Evolutionary conservation across 2,888 invertebrate species (phyloP), one percentile per base, ranked within the genome.

Genomic region (Mamestra brassicae): DNA sequence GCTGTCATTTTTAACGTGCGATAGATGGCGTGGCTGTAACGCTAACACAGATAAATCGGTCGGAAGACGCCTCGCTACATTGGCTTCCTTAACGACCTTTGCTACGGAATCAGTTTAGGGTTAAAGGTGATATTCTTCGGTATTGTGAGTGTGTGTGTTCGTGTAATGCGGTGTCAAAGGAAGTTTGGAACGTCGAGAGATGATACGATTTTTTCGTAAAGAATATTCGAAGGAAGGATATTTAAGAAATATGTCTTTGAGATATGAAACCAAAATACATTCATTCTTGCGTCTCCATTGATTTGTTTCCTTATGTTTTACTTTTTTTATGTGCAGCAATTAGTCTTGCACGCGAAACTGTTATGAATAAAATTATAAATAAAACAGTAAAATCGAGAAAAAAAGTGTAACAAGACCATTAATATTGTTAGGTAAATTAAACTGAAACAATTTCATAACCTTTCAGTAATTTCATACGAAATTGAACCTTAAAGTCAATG

Each of bases 51-150:
- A 92, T 90, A 95, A 95, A 96, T 96, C 94, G 95, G 92, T 94
- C 93, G 94, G 94, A 95, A 95, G 94, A 88, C 90, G 88, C 90
- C 85, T 86, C 94, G 95, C 90, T 94, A 95, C 95, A 95, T 96
- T 95, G 95, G 91, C 93, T 94, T 92, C 94, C 94, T 92, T 95
- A 96, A 95, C 95, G 95, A 95, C 94, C 92, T 94, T 91, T 91
- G 89, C 89, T 91, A 90, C 90, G 90, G 93, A 95, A 95, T 95
- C 95, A 93, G 94, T 94, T 95, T 94, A 93, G 93, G 94, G 94
- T 94, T 94, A 93, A 95, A 95, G 93, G 93, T 94, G 93, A 94
- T 94, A 94, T 94, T 93, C 90, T 90, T 88, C 89, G 87, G 84
- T 81, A 84, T 85, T 86, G 86, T 87, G 65, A 69, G 73, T 77